These are phyloP conservation scores for Perdita meconis DNA, from an alignment of 2,888 invertebrate species.

Conservation along the genomic window DNA sequence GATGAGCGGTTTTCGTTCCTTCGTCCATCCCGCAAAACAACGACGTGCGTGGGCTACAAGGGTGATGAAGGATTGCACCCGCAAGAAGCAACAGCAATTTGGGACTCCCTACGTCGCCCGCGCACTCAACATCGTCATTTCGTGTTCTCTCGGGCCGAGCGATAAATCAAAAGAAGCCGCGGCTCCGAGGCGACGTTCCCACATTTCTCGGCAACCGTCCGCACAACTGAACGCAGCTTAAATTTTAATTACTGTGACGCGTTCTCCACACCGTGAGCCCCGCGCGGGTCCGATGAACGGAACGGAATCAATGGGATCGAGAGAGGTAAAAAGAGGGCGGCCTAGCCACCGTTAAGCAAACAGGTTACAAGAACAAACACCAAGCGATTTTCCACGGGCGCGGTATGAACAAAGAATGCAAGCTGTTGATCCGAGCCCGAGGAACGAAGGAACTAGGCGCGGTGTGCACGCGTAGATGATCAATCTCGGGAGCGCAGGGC, in stretches of 20 bases:
- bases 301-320: neutral
- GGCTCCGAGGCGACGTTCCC: constrained; percentile 41
- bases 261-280: neutral
- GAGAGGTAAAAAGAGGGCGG: neutral
- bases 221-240: constrained; percentile 43
- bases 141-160: constrained; percentile 56
- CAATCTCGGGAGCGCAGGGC: constrained; percentile 69
- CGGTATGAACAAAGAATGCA: constrained; percentile 34
- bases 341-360: constrained; percentile 14
- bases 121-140: constrained; percentile 67
- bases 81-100: constrained; percentile 70
- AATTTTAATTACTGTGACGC: constrained; percentile 45
- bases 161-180: constrained; percentile 65
- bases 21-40: constrained; percentile 53
- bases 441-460: constrained; percentile 32
- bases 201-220: constrained; percentile 6
- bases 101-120: constrained; percentile 69
- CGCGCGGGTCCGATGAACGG: neutral
- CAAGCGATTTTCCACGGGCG: constrained; percentile 55
- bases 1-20: constrained; percentile 49
- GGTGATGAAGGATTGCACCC: constrained; percentile 63
- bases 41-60: constrained; percentile 63
- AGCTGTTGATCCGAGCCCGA: constrained; percentile 43
- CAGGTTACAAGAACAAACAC: constrained; percentile 41
- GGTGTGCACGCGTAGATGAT: constrained; percentile 69